Evolutionary conservation across 2,888 invertebrate species (phyloP).

Genomic region (Latrodectus elegans): DNA sequence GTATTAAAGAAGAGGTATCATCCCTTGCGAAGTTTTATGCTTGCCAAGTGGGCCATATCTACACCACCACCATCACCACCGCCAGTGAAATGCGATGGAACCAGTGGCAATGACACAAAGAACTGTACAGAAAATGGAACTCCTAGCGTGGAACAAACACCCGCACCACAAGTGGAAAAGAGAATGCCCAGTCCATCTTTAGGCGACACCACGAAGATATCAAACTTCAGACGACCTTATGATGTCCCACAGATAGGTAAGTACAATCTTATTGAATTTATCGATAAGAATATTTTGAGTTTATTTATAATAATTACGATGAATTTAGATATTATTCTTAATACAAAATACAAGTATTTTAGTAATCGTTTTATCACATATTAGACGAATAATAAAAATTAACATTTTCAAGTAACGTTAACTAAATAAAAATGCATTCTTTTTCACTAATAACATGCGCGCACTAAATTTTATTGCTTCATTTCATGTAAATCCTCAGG

Average conservation of each 20-base stretch:
- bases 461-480: no score
- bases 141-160: background rate
- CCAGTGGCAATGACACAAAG: conserved; percentile 3
- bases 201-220: background rate
- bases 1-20: background rate
- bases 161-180: background rate
- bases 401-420: no score
- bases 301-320: no score
- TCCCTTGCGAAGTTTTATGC: background rate
- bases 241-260: conserved; percentile 55
- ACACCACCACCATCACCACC: background rate
- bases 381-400: no score
- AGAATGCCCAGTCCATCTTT: background rate
- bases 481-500: no score
- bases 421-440: no score
- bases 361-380: no score
- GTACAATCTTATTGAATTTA: background rate
- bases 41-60: background rate
- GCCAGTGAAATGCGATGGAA: background rate
- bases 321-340: no score
- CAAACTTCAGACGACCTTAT: background rate
- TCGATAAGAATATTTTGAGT: no score
- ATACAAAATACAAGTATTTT: no score
- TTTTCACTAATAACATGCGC: no score
- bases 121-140: conserved; percentile 7